These are phyloP conservation scores for Schlechtendalia chinensis DNA, from an alignment of 1,140 invertebrate species.

Conservation along the genomic window DNA sequence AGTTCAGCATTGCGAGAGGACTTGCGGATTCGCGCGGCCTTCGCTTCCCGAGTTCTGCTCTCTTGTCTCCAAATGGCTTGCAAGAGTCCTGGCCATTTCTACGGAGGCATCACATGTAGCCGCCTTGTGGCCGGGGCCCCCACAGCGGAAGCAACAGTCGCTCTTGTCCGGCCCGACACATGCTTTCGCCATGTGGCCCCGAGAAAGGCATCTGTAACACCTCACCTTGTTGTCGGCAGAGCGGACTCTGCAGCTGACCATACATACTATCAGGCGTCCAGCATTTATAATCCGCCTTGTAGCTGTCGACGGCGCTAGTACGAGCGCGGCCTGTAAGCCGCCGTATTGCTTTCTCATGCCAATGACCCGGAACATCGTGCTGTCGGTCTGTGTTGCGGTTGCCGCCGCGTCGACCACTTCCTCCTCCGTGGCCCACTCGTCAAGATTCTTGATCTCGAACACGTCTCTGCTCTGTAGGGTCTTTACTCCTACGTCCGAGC, in stretches of 20 bases:
- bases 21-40: too few species aligned
- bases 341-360: not conserved
- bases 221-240: not conserved
- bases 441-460: not conserved
- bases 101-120: too few species aligned
- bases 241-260: not conserved
- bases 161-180: not conserved
- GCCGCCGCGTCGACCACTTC: not conserved
- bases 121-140: not conserved
- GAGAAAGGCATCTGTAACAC: not conserved
- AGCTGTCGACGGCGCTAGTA: not conserved
- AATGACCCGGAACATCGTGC: not conserved
- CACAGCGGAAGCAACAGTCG: not conserved
- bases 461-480: not conserved
- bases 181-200: not conserved
- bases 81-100: too few species aligned
- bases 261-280: not conserved
- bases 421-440: not conserved
- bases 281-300: not conserved
- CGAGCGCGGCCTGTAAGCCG: not conserved
- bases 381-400: not conserved
- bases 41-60: too few species aligned
- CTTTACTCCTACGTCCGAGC: not conserved
- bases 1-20: too few species aligned
- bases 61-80: too few species aligned